Evolutionary conservation across 2,797 vertebrate genomes (phyloP), one percentile per base, ranked within the genome.

Genomic region (Taeniopygia guttata): DNA sequence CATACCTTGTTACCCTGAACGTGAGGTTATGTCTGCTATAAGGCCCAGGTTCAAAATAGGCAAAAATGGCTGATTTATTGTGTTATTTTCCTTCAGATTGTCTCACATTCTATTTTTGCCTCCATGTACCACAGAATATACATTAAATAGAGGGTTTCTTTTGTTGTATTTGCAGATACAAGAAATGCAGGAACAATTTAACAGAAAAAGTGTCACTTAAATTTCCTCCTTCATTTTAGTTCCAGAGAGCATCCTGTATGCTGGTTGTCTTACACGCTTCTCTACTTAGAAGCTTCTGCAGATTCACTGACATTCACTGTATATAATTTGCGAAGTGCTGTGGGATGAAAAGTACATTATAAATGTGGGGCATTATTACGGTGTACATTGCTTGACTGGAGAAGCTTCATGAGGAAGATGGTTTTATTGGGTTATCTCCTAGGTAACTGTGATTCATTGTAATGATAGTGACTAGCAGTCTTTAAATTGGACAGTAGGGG

Each of bases 381-480:
- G 64, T 40, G 75, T 80, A 77, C 27, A 16, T 80, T 83, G 48
- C 60, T 91, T 91, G 60, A 87, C 75, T 92, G 68, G 45, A 79
- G 52, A 85, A 93, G 42, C 30, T 77, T 38, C 56, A 89, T 63
- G 78, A 60, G 29, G 56, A 90, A 87, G 75, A 74, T 42, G 78
- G 56, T 87, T 94, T 94, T 85, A 94, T 43, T 91, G 72, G 60
- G 68, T 89, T 95, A 77, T 96, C 84, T 92, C 94, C 94, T 83
- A 91, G 89, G 93, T 91, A 92, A 95, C 84, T 60, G 80, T 62
- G 89, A 87, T 89, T 72, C 72, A 36, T 38, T 70, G 21, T 72
- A 91, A 92, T 89, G 68, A 83, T 68, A 87, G 84, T 40, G 75
- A 94, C 91, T 92, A 91, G 48, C 7, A 85, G 45, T 89, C 51